A percentile compares a stretch with the other conserved stretches of the same genome.
Conservation (phyloP, 2,888 invertebrate genomes). For the Scaptomyza parva region DNA sequence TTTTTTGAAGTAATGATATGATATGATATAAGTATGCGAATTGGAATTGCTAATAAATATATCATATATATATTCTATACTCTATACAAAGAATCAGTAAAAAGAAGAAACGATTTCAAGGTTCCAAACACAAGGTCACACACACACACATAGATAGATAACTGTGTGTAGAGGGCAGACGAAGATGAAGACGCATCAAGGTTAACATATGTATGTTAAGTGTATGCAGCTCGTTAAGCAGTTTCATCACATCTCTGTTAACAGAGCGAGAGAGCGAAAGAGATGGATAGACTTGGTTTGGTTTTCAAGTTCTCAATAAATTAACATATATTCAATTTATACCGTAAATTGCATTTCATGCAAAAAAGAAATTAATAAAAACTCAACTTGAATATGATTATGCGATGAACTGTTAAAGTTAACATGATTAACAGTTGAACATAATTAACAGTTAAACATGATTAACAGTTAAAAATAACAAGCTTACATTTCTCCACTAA, state of each 20-base stretch:
- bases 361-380: not conserved
- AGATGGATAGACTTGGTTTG: no score
- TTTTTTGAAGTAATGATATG: no score
- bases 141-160: no score
- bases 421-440: no score
- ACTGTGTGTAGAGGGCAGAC: no score
- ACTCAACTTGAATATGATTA: not conserved
- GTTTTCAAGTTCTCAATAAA: not conserved
- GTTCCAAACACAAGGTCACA: no score
- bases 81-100: not conserved
- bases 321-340: not conserved
- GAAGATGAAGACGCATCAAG: not conserved
- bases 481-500: no score
- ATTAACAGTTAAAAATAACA: no score
- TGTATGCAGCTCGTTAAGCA: not conserved
- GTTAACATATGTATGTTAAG: not conserved
- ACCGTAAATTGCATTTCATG: not conserved
- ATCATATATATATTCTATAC: no score
- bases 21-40: not conserved
- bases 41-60: not conserved
- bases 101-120: not conserved
- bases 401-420: no score
- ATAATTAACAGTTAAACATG: not conserved
- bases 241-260: not conserved
- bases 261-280: not conserved